Evolutionary conservation across 2,113 vertebrate species (phyloP), one percentile per base, ranked within the genome.

Genomic region (Cyanoliseus patagonus): DNA sequence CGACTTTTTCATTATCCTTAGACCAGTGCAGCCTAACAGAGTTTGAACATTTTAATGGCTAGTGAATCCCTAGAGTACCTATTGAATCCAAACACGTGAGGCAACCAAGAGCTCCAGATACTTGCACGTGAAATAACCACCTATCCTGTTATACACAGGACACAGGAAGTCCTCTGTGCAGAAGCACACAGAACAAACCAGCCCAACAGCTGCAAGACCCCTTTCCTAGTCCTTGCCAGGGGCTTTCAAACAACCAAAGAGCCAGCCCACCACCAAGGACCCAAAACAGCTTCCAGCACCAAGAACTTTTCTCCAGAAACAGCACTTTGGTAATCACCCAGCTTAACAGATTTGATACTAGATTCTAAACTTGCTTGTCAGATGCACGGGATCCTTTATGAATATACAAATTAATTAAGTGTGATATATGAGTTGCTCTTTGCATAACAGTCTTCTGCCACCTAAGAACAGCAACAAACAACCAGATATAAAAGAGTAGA

Each of bases 321-420:
- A 69, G 8, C 7, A 10, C 25, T 70, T 61, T 11, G 11, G 17
- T 19, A n/a, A 51, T 49, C 39, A 53, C 19, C 23, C 75, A 61
- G 44, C n/a, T 63, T 79, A 59, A 37, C 7, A 46, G 9, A 24
- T 51, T 44, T 70, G 7, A 41, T 4, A 46, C 28, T 7, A 80
- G 39, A 33, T 80, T 75, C 57, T 53, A 46, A 62, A 52, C 46
- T 53, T 64, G 37, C 42, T 46, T 52, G 22, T 64, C 74, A 70
- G 49, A 59, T n/a, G n/a, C 8, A 44, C 0, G 0, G n/a, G 8
- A 41, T 27, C 30, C 37, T 84, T 30, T 53, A 12, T 13, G 49
- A 59, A 28, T 31, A 37, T 13, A 52, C 37, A 55, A 66, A 49
- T 55, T 62, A 76, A 25, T 23, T 30, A 80, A 61, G 27, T 1